phyloP scores from a whole-genome alignment of 1,140 invertebrate genomes.

The Polypedilum vanderplanki region DNA sequence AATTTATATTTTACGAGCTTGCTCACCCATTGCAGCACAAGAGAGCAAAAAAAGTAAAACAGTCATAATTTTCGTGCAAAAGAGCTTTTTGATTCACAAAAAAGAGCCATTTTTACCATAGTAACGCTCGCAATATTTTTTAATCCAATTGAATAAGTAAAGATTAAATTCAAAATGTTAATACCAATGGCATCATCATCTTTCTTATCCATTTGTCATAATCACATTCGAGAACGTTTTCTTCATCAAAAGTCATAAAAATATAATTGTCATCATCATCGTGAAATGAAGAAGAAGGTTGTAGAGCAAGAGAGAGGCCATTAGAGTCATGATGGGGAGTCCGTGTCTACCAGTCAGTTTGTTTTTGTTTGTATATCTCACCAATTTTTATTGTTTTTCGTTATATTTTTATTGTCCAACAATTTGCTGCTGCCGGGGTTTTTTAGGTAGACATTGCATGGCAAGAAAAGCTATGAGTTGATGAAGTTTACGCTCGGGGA shows the following conservation, averaged over 20 bases:
- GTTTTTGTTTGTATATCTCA: neutral
- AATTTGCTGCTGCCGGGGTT: conserved; percentile 16
- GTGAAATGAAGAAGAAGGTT: neutral
- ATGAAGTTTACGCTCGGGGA: conserved; percentile 22
- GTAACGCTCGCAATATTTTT: no score
- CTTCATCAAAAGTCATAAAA: conserved; percentile 28
- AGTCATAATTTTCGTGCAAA: no score
- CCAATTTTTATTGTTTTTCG: conserved; percentile 27
- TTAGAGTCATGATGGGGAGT: conserved; percentile 16
- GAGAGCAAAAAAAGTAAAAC: no score
- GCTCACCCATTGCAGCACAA: no score
- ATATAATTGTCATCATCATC: conserved; percentile 29
- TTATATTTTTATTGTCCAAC: conserved; percentile 28
- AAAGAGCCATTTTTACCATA: no score
- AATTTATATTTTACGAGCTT: no score
- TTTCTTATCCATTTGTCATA: conserved; percentile 11
- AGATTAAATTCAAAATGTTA: no score
- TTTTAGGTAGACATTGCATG: neutral
- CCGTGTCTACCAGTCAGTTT: neutral
- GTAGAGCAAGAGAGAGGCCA: conserved; percentile 1
- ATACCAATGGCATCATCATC: no score
- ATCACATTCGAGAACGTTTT: conserved; percentile 27
- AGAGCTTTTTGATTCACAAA: no score
- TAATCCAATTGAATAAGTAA: no score
- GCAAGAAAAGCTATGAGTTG: neutral